Evolutionary conservation across 2,113 vertebrate genomes (phyloP), one percentile per base, ranked within the genome.

Genomic region (Otolemur garnettii): DNA sequence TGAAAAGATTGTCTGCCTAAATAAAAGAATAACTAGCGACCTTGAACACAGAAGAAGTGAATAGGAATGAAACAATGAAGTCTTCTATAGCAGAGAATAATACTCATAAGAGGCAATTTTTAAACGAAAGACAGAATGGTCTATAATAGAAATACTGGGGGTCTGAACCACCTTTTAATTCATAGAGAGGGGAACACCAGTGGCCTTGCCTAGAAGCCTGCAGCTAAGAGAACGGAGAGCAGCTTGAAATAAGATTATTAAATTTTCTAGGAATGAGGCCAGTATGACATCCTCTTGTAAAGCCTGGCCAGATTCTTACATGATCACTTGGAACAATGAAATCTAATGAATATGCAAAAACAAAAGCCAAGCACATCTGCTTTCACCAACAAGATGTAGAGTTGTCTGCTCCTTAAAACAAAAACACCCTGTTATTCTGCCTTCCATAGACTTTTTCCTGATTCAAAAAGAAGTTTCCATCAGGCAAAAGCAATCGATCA

Each of bases 61-160:
- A 98, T 97, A 96, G 98, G 96, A 92, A 72, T 97, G 98, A 99
- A 99, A 99, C 98, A 98, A 99, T 97, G 94, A 98, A 97, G 97
- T 97, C 93, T 98, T 98, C 98, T 97, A 95, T 97, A 95, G 95
- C 92, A 96, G 96, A 97, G 97, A 98, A 98, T 98, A 98, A 98
- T 98, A 97, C 97, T 96, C 97, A 97, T 97, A 98, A 98, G 98
- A 98, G 98, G 98, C 95, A 98, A 98, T 98, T 94, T 89, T 87
- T 97, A 95, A 98, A 97, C 69, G 95, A 97, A 97, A 98, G 96
- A 90, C 96, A 85, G 97, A 97, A 97, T 98, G 86, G 80, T 97
- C 83, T 85, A 81, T 95, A 97, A 96, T 95, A 72, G 57, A 91
- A 98, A 97, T 97, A 96, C 83, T 77, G 94, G 93, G 94, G 94